Percentiles rank a stretch among this genome's conserved stretches.
These are phyloP conservation scores for Alentia gelatinosa DNA, from an alignment of 2,888 invertebrate genomes.

Conservation along the genomic window DNA sequence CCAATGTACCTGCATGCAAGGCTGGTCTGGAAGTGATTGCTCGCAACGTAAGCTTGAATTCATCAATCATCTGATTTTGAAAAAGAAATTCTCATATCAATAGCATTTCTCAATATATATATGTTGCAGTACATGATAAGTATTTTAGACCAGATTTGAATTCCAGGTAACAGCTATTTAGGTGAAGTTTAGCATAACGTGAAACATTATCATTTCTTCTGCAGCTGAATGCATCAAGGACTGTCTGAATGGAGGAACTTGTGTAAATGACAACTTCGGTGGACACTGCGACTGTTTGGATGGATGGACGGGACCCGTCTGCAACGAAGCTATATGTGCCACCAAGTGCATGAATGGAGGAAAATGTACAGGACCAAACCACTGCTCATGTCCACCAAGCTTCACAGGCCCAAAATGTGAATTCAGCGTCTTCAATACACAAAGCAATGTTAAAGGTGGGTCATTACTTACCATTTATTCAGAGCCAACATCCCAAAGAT, in stretches of 20 bases:
- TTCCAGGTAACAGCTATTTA: too few relatives aligned
- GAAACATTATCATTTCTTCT: neutral
- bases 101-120: too few relatives aligned
- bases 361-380: constrained; percentile 55
- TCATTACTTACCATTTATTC: too few relatives aligned
- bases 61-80: too few relatives aligned
- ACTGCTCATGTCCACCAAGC: constrained; percentile 95
- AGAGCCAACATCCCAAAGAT: too few relatives aligned
- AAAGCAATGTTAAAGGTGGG: constrained; percentile 21
- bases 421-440: neutral
- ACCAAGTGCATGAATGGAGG: constrained; percentile 54
- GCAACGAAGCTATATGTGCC: constrained; percentile 37
- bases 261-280: constrained; percentile 82
- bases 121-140: too few relatives aligned
- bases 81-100: too few relatives aligned
- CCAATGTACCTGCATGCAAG: constrained; percentile 45
- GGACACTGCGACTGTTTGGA: neutral
- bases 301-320: constrained; percentile 35
- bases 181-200: too few relatives aligned
- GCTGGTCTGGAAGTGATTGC: constrained; percentile 31
- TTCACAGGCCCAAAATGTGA: constrained; percentile 88
- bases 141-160: too few relatives aligned
- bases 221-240: constrained; percentile 87
- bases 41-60: neutral
- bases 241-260: constrained; percentile 97